phyloP scores from a whole-genome alignment of 2,797 vertebrate species.

The Notamacropus eugenii region DNA sequence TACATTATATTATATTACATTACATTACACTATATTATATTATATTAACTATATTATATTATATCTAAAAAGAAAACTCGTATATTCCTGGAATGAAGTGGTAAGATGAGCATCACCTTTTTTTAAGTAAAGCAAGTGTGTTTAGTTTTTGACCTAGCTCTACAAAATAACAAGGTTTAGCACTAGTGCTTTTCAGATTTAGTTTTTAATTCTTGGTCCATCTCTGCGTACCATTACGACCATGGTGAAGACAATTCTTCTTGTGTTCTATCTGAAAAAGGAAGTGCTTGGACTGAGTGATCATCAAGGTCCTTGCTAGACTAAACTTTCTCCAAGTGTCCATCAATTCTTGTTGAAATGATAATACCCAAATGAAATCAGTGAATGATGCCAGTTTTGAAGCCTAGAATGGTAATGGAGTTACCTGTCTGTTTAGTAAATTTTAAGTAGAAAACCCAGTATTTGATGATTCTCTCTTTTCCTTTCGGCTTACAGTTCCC shows the following conservation, averaged over 20 bases:
- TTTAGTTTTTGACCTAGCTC: not conserved
- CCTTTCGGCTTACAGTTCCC: constrained; percentile 85
- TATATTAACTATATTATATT: too few species aligned
- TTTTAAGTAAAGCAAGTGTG: not conserved
- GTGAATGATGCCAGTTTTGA: constrained; percentile 36
- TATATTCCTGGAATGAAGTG: not conserved
- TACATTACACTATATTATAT: too few species aligned
- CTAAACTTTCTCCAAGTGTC: not conserved
- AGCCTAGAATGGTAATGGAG: constrained; percentile 36
- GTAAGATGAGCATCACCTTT: not conserved
- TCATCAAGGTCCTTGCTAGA: not conserved
- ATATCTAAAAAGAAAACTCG: not conserved
- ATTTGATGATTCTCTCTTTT: constrained; percentile 41
- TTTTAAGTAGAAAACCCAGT: not conserved
- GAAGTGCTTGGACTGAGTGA: not conserved
- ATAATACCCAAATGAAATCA: constrained; percentile 25
- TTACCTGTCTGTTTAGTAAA: constrained; percentile 38
- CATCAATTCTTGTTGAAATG: not conserved
- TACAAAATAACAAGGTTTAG: not conserved
- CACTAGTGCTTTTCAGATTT: not conserved
- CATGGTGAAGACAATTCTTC: not conserved
- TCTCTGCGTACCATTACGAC: not conserved
- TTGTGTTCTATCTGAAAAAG: not conserved
- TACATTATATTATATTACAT: too few species aligned
- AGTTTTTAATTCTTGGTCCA: not conserved